These are phyloP conservation scores for Oithona nana DNA, from an alignment of 2,888 invertebrate species.

Conservation along the genomic window DNA sequence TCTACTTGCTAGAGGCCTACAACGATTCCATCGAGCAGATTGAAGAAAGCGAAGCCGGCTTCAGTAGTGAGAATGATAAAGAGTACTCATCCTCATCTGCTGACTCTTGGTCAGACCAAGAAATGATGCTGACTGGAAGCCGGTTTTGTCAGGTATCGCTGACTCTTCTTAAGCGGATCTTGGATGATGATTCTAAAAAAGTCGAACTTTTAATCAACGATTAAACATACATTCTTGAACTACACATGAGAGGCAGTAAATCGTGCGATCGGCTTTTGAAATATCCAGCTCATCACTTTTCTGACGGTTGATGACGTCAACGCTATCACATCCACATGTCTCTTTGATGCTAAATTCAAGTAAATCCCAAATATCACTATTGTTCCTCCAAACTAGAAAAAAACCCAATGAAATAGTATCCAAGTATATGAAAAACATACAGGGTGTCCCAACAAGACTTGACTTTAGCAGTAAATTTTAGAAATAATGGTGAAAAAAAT, in stretches of 20 bases:
- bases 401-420: too few species aligned
- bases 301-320: too few species aligned
- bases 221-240: background rate
- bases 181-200: background rate
- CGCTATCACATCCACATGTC: slow-evolving; percentile 20
- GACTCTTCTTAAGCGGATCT: background rate
- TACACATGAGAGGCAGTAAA: too few species aligned
- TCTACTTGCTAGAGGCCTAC: background rate
- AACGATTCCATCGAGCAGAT: background rate
- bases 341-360: slow-evolving; percentile 75
- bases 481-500: too few species aligned
- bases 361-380: slow-evolving; percentile 78
- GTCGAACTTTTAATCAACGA: background rate
- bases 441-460: too few species aligned
- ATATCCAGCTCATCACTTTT: too few species aligned
- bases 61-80: too few species aligned
- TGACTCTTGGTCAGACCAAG: too few species aligned
- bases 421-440: too few species aligned
- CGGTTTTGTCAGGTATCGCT: background rate
- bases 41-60: background rate
- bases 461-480: too few species aligned
- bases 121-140: background rate
- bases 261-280: too few species aligned
- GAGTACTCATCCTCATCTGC: background rate
- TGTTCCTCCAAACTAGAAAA: too few species aligned